phyloP scores from a whole-genome alignment of 2,113 vertebrate genomes.

The Urocynchramus pylzowi region DNA sequence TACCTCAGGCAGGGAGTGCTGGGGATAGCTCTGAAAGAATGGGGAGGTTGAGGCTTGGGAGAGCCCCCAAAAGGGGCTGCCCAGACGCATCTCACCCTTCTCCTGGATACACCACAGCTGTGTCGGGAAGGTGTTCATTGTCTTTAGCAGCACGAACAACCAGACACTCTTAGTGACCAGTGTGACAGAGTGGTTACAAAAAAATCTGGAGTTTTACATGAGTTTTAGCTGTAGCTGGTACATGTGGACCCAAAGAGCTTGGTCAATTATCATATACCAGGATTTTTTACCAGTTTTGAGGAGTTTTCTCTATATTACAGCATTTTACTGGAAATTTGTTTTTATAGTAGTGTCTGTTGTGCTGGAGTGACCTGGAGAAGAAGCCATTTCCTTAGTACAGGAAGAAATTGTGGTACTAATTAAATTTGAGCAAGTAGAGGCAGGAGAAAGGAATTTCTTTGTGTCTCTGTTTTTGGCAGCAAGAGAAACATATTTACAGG shows the following conservation, averaged over 20 bases:
- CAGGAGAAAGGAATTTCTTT: slow-evolving; percentile 11
- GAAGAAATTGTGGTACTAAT: not conserved
- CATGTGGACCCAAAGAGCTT: not conserved
- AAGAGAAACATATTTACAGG: not conserved
- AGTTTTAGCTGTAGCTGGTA: not conserved
- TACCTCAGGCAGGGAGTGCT: not conserved
- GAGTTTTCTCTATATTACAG: not conserved
- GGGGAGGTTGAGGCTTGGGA: fast-evolving
- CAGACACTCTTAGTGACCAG: not conserved
- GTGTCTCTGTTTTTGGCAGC: not conserved
- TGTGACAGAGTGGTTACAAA: not conserved
- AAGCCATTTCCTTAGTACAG: not conserved
- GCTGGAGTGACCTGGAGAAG: not conserved
- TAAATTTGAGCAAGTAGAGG: not conserved
- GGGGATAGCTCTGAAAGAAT: not conserved
- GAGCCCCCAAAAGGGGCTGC: not conserved
- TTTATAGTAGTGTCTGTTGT: not conserved
- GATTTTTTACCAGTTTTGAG: not conserved
- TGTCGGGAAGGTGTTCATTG: not conserved
- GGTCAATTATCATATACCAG: not conserved
- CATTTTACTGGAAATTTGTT: not conserved
- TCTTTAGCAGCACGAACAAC: not conserved
- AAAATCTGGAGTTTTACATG: not conserved
- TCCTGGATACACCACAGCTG: not conserved
- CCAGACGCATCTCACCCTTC: not conserved